Conservation (phyloP, 2,113 vertebrate species). For the Alligator mississippiensis region DNA sequence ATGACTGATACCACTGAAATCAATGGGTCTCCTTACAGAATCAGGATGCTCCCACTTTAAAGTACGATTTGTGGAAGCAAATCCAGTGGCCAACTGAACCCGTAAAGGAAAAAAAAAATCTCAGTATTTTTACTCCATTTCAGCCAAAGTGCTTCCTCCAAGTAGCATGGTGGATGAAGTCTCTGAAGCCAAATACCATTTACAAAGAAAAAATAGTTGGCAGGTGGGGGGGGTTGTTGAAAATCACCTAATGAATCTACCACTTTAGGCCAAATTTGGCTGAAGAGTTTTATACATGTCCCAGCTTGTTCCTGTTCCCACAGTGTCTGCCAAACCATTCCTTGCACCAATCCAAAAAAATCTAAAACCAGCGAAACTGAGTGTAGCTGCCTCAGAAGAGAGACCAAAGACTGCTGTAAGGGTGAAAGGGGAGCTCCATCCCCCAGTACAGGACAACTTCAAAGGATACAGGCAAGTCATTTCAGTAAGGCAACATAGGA, state of each 20-base stretch:
- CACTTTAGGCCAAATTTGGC: background rate
- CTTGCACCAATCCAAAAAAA: background rate
- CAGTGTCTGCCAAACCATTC: background rate
- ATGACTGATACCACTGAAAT: background rate
- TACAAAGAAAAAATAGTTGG: background rate
- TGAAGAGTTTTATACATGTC: background rate
- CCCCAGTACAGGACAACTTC: too few species aligned
- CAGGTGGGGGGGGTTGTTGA: background rate
- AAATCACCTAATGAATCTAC: background rate
- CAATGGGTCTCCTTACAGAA: background rate
- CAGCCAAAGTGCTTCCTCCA: background rate
- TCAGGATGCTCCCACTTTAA: background rate
- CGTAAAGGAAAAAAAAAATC: accelerated
- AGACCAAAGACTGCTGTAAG: too few species aligned
- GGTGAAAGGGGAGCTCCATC: too few species aligned
- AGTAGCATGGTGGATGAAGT: background rate
- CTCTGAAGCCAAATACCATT: background rate
- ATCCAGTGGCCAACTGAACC: background rate
- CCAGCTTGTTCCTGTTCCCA: background rate
- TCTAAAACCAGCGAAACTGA: background rate
- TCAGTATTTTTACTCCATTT: background rate
- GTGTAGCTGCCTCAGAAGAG: background rate
- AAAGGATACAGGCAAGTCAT: too few species aligned
- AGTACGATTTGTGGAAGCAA: background rate
- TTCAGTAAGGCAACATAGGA: background rate